Evolutionary conservation across 2,888 invertebrate genomes (phyloP), one percentile per base, ranked within the genome.

Genomic region (Leuctra nigra): DNA sequence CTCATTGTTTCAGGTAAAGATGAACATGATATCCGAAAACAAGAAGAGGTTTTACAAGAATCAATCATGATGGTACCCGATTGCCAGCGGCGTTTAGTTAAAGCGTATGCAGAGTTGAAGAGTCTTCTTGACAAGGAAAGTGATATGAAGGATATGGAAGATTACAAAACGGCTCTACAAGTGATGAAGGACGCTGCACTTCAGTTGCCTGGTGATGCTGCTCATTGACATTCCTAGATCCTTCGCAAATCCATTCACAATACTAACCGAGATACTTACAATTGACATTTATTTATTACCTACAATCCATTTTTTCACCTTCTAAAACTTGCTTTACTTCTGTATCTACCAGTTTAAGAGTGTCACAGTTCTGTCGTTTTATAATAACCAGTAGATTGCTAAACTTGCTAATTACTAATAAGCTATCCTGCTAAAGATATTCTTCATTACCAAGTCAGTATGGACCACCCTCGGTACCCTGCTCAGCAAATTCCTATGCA

Each of bases 1-100:
- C n/a, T n/a, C n/a, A 20, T 39, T 29, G 55, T 65, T 65, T 7
- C 61, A 69, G 87, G 84, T 0, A 83, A 84, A 64, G 91, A 91
- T 75, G 87, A 85, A 64, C 84, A 89, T 69, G 81, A 86, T 41
- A 78, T 91, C 57, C 78, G 81, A 53, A 91, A 91, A 67, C 90
- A 94, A 71, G 87, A 89, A 68, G 93, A 93, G 73, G 92, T 94
- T 1, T 75, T 94, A 38, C 87, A 89, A 66, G 95, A 96, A 71
- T 84, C 86, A 13, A 74, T 88, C 66, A 90, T 91, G 87, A 94
- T 96, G 92, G 80, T 95, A 58, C 94, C 94, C 1, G 93, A 95
- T 68, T 88, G 91, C 66, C 84, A 88, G 66, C 80, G 90, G 65
- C 81, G 92, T 73, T 78, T 80, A 60, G 76, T 77, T 41, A 85